Evolutionary conservation across 2,888 invertebrate species (phyloP).

Genomic region (Lydus trimaculatus): DNA sequence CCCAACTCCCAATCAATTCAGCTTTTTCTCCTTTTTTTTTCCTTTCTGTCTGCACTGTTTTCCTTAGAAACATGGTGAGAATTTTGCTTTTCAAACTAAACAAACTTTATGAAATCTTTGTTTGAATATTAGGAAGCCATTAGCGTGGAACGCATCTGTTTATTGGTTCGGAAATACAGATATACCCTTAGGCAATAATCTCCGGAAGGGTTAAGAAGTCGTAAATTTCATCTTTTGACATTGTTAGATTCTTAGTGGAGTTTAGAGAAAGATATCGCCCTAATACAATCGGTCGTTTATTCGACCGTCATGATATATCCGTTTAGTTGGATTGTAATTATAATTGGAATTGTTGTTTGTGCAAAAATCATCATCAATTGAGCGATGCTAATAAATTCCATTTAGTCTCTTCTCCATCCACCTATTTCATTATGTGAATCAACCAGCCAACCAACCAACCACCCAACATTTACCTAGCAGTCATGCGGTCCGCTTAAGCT

Average conservation of each 20-base stretch:
- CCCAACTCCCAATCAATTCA: constrained; percentile 10
- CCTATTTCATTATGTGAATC: background rate
- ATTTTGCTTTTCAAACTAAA: background rate
- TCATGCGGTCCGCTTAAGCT: constrained; percentile 60
- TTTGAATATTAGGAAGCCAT: constrained; percentile 16
- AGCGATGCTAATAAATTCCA: background rate
- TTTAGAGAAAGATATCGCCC: constrained; percentile 51
- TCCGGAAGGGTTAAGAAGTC: constrained; percentile 52
- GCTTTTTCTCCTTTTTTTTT: background rate
- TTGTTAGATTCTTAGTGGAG: constrained; percentile 53
- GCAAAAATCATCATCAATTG: constrained; percentile 22
- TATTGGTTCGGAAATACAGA: constrained; percentile 54
- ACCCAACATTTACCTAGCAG: constrained; percentile 56
- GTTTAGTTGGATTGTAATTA: constrained; percentile 47
- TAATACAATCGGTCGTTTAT: constrained; percentile 50
- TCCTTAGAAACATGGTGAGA: background rate
- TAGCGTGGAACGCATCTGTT: constrained; percentile 36
- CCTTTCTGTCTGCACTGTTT: background rate
- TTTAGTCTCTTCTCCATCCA: background rate
- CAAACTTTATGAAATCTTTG: constrained; percentile 11
- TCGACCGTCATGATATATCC: constrained; percentile 51
- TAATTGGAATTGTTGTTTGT: constrained; percentile 16
- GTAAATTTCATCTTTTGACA: constrained; percentile 51
- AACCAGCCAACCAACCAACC: constrained; percentile 7
- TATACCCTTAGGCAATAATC: constrained; percentile 45